Base-by-base conservation (phyloP, 1,140 invertebrate species). In the Neotoxoptera formosana region DNA sequence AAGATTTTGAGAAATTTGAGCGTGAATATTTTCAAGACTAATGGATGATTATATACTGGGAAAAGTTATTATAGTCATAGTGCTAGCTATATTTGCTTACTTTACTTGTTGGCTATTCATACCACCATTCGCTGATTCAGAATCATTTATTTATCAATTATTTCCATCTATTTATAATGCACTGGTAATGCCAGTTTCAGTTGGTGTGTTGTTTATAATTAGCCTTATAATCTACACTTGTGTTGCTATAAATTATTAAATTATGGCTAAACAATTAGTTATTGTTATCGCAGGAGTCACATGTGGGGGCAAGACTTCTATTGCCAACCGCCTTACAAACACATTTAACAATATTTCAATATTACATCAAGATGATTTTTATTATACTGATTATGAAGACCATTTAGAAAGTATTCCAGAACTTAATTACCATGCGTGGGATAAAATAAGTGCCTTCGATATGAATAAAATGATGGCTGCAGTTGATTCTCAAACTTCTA, bases 31-130 rank as follows among this genome's bases (percentile, higher is more conserved):
- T 93, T 86, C 91, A 93, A 93, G 83, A 93, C n/a, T 93, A 93
- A 93, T 93, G 91, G 91, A 93, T 93, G 91, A 93, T 86, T 47
- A 25, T 45, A 51, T 45, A 7, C 7, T 93, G 21, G 91, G 91
- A 86, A 93, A 93, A 93, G 21, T 86, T 84, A 86, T 93, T 17
- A 93, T 93, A 51, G 17, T 36, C 20, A 84, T 93, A 84, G 91
- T 93, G 48, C 36, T 93, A 30, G 21, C 34, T 20, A 41, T 93
- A 93, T 93, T 93, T 93, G 81, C 48, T 20, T 93, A 93, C 8
- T 93, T 93, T 56, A 93, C 91, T 84, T 93, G 91, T 93, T 93
- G 91, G 91, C 36, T 93, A 86, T 93, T 93, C 25, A 93, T 93
- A 53, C 91, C 91, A 53, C 91, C 91, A 86, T 93, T 93, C 45